These are phyloP conservation scores for Scotopteryx bipunctaria DNA, from an alignment of 2,888 invertebrate genomes.

Conservation along the genomic window DNA sequence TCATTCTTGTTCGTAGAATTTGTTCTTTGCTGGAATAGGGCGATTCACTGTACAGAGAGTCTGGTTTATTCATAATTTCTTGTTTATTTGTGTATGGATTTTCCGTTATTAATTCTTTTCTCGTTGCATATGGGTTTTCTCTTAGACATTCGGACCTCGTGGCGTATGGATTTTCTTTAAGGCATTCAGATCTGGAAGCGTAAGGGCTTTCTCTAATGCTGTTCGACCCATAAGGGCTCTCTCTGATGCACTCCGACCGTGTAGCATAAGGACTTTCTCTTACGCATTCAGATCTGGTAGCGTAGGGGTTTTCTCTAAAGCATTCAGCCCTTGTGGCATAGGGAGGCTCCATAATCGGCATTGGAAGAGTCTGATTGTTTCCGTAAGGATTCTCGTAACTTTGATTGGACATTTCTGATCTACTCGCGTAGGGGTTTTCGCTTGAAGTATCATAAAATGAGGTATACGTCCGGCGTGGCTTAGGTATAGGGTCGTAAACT, in stretches of 20 bases:
- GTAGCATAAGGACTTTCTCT: conserved; percentile 55
- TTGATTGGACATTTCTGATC: conserved; percentile 72
- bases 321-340: conserved; percentile 49
- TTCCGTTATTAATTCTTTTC: conserved; percentile 51
- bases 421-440: conserved; percentile 71
- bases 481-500: conserved; percentile 79
- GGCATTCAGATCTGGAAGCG: conserved; percentile 46
- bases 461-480: conserved; percentile 77
- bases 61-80: conserved; percentile 61
- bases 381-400: conserved; percentile 76
- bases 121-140: conserved; percentile 52
- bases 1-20: conserved; percentile 66
- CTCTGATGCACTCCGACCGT: conserved; percentile 48
- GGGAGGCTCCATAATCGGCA: conserved; percentile 70
- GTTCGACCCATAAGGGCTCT: conserved; percentile 53
- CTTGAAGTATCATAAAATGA: conserved; percentile 74
- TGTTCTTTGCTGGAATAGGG: conserved; percentile 79
- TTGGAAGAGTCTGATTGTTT: conserved; percentile 66
- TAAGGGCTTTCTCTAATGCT: conserved; percentile 53
- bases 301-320: conserved; percentile 51
- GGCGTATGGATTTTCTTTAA: conserved; percentile 47
- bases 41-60: conserved; percentile 68
- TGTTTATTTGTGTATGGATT: conserved; percentile 59
- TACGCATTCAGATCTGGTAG: conserved; percentile 49
- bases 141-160: conserved; percentile 47